These are phyloP conservation scores for Intellagama lesueurii DNA, from an alignment of 2,797 vertebrate species.

Conservation along the genomic window DNA sequence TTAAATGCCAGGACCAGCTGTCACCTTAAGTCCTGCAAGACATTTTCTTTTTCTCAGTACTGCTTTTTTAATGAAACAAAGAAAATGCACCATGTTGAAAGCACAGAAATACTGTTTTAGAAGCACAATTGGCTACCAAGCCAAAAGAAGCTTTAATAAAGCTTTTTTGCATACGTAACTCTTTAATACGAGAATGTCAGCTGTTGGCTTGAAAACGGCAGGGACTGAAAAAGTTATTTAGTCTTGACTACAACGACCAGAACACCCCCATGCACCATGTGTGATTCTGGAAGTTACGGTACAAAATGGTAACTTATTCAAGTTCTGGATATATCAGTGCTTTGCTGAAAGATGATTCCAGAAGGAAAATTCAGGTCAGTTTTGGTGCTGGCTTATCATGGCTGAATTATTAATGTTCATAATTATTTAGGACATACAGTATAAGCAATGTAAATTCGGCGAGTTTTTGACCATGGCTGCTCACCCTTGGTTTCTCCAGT, in stretches of 20 bases:
- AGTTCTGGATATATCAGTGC: no score
- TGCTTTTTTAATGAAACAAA: neutral
- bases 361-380: neutral
- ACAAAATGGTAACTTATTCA: no score
- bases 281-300: no score
- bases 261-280: no score
- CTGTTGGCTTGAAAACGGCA: slow-evolving; percentile 17
- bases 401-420: slow-evolving; percentile 27
- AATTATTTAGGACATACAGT: slow-evolving; percentile 33
- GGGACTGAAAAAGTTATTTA: neutral
- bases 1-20: neutral
- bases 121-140: slow-evolving; percentile 6
- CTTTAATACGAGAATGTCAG: slow-evolving; percentile 22
- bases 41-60: neutral
- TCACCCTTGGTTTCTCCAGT: neutral
- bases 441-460: neutral
- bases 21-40: slow-evolving; percentile 5
- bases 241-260: no score
- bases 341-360: neutral
- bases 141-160: no score
- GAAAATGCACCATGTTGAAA: slow-evolving; percentile 8
- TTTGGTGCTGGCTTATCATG: slow-evolving; percentile 7
- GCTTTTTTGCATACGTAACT: slow-evolving; percentile 18
- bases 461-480: neutral
- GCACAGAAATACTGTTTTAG: neutral